Evolutionary conservation across 2,797 vertebrate genomes (phyloP).

Genomic region (Notamacropus eugenii): DNA sequence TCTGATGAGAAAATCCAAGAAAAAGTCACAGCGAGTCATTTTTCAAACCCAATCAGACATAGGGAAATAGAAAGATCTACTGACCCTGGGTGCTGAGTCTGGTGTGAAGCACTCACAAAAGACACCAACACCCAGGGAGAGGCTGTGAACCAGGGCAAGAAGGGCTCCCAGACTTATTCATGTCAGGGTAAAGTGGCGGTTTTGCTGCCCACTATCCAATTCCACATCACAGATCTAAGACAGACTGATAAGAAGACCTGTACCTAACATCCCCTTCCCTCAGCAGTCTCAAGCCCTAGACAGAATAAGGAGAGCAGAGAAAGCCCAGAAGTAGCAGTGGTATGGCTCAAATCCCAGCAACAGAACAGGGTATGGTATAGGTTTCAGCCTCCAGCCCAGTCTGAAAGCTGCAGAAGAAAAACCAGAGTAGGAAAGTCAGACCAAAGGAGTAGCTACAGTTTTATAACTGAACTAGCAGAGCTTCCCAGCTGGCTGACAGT

Average conservation of each 20-base stretch:
- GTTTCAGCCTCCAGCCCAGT: not conserved
- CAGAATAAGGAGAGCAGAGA: not conserved
- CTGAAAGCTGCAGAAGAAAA: not conserved
- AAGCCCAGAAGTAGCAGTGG: not conserved
- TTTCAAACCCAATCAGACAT: not conserved
- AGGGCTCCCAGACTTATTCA: not conserved
- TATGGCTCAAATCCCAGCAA: not conserved
- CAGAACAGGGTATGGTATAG: not conserved
- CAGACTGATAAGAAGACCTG: not conserved
- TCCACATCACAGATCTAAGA: not conserved
- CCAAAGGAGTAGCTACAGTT: not conserved
- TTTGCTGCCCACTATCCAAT: not conserved
- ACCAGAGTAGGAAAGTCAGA: not conserved
- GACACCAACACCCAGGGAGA: not conserved
- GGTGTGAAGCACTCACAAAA: not conserved
- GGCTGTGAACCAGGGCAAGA: not conserved
- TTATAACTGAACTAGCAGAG: not conserved
- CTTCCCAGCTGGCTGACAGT: not conserved
- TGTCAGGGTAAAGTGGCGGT: not conserved
- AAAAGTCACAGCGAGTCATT: not conserved
- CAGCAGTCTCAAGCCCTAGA: not conserved
- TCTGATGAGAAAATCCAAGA: not conserved
- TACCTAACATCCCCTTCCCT: not conserved
- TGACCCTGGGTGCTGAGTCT: not conserved
- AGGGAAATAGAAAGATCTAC: not conserved